phyloP scores from a whole-genome alignment of 2,888 invertebrate species.

The Trachelus tabidus region DNA sequence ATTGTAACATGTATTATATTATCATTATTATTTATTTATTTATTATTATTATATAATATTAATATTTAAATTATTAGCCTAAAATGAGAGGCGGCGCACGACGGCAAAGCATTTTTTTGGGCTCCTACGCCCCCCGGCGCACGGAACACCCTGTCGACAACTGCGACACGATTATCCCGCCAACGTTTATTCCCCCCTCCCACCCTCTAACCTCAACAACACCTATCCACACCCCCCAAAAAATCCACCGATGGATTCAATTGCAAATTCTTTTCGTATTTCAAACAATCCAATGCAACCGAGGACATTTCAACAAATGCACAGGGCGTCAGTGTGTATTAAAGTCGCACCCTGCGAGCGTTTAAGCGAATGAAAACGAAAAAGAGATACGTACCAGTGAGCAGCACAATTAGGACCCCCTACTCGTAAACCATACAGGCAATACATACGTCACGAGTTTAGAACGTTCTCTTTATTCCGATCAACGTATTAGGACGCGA shows the following conservation, averaged over 20 bases:
- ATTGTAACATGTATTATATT: conserved; percentile 66
- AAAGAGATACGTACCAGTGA: background rate
- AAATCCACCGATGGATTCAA: background rate
- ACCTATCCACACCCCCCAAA: background rate
- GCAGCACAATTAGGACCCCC: background rate
- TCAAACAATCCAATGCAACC: background rate
- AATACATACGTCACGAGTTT: background rate
- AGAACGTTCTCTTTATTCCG: background rate
- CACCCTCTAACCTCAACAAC: background rate
- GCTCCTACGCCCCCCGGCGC: conserved; percentile 60
- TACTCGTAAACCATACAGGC: background rate
- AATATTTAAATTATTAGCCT: conserved; percentile 65
- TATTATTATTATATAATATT: conserved; percentile 54
- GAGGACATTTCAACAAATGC: background rate
- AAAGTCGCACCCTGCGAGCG: background rate
- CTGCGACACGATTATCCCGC: conserved; percentile 31
- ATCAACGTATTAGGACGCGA: too few species aligned
- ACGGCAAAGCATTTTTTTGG: conserved; percentile 63
- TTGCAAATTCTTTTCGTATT: background rate
- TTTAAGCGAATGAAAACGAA: background rate
- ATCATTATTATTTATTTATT: conserved; percentile 51
- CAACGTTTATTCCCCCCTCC: background rate
- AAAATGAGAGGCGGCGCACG: conserved; percentile 66
- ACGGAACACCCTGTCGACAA: conserved; percentile 64
- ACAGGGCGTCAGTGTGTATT: background rate